These are phyloP conservation scores for Dicyrtoma fusca DNA, from an alignment of 2,888 invertebrate species.

Conservation along the genomic window DNA sequence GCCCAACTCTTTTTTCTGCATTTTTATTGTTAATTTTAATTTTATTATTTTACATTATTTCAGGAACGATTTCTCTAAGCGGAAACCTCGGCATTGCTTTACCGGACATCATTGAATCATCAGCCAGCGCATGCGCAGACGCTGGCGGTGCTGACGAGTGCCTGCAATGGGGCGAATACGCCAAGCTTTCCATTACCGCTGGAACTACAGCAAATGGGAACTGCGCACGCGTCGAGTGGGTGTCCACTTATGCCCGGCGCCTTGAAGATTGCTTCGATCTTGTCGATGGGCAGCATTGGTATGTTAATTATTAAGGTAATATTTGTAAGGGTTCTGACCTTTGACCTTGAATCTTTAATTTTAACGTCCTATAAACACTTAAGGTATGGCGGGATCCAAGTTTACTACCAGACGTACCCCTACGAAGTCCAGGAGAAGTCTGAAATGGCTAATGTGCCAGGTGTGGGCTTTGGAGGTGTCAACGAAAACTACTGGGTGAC, in stretches of 20 bases:
- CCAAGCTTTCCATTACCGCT: slow-evolving; percentile 25
- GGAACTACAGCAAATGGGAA: slow-evolving; percentile 21
- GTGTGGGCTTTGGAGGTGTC: slow-evolving; percentile 44
- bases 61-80: not conserved
- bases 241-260: slow-evolving; percentile 40
- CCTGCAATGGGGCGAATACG: slow-evolving; percentile 38
- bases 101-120: not conserved
- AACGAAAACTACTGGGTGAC: slow-evolving; percentile 54
- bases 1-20: too few species aligned
- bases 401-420: slow-evolving; percentile 29
- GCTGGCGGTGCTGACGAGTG: slow-evolving; percentile 13
- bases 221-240: slow-evolving; percentile 50
- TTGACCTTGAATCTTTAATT: not conserved
- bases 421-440: slow-evolving; percentile 26
- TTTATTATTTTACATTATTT: too few species aligned
- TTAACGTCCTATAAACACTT: not conserved
- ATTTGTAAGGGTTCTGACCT: too few species aligned
- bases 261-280: slow-evolving; percentile 51
- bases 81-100: slow-evolving; percentile 11
- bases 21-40: too few species aligned
- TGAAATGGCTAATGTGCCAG: slow-evolving; percentile 30
- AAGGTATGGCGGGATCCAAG: slow-evolving; percentile 34
- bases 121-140: slow-evolving; percentile 4
- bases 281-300: slow-evolving; percentile 43
- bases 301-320: slow-evolving; percentile 25